Evolutionary conservation across 2,888 invertebrate genomes (phyloP).

Genomic region (Heliconius hortense): DNA sequence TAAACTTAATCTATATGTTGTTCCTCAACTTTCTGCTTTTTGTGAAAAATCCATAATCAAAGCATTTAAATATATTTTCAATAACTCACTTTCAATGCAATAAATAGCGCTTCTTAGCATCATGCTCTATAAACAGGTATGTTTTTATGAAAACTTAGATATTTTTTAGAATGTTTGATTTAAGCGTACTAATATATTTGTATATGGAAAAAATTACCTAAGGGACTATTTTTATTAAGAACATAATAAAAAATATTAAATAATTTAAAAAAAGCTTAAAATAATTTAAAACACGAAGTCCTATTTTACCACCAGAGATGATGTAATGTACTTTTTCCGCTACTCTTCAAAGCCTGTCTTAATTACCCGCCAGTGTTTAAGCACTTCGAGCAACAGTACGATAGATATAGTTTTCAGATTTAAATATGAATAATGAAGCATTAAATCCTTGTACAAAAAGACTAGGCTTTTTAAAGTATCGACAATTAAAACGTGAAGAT

Average conservation of each 20-base stretch:
- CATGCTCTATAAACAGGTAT: too few species aligned
- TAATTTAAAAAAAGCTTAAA: neutral
- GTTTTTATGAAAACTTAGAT: neutral
- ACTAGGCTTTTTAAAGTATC: constrained; percentile 21
- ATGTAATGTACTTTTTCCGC: constrained; percentile 19
- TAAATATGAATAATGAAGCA: constrained; percentile 32
- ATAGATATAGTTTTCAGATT: constrained; percentile 33
- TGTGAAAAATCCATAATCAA: too few species aligned
- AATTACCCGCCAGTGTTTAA: constrained; percentile 33
- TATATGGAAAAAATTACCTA: too few species aligned
- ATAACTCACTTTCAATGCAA: too few species aligned
- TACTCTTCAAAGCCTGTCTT: constrained; percentile 23
- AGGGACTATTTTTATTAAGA: neutral
- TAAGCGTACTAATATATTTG: neutral
- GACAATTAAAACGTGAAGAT: constrained; percentile 25
- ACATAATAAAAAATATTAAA: neutral
- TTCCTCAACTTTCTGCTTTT: too few species aligned
- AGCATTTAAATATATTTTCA: too few species aligned
- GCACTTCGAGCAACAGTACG: constrained; percentile 29
- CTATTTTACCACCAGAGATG: constrained; percentile 6
- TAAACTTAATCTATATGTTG: too few species aligned
- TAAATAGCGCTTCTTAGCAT: too few species aligned
- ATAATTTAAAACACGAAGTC: too few species aligned
- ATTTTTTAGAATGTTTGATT: neutral
- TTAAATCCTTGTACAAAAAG: constrained; percentile 24